A percentile compares a stretch with the other conserved stretches of the same genome.
Evolutionary conservation across 2,888 invertebrate genomes (phyloP).

Genomic region (Netelia inedita): DNA sequence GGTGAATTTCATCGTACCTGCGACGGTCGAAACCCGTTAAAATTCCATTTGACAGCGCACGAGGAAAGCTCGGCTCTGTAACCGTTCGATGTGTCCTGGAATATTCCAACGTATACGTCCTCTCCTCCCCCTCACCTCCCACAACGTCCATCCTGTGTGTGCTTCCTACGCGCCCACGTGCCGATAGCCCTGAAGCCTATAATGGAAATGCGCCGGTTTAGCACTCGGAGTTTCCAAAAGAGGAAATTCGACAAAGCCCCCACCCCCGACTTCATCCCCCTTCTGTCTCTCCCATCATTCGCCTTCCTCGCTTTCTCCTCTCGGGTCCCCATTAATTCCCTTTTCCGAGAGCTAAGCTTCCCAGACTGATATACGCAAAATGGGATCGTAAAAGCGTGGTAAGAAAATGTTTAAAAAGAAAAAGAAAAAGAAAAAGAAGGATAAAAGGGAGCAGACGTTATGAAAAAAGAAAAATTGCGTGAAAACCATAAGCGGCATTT

Average conservation of each 20-base stretch:
- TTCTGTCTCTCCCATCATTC: not conserved
- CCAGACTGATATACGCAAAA: not conserved
- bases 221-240: constrained; percentile 46
- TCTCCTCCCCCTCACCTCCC: too few species aligned
- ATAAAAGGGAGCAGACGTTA: not conserved
- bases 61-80: not conserved
- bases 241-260: constrained; percentile 57
- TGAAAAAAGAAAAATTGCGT: not conserved
- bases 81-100: not conserved
- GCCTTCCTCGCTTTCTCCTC: not conserved
- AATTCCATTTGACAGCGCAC: constrained; percentile 37
- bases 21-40: constrained; percentile 24
- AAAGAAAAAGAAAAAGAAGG: not conserved
- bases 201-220: constrained; percentile 51
- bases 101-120: not conserved
- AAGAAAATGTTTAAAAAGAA: not conserved
- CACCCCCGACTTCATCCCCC: not conserved
- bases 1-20: constrained; percentile 5
- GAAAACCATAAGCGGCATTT: not conserved
- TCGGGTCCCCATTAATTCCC: not conserved
- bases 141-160: not conserved
- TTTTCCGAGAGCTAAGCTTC: constrained; percentile 5
- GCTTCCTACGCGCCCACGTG: too few species aligned
- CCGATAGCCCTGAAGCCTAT: constrained; percentile 21
- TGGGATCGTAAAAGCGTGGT: too few species aligned